Evolutionary conservation across 1,140 invertebrate species (phyloP).

Genomic region (Diorhabda sublineata): DNA sequence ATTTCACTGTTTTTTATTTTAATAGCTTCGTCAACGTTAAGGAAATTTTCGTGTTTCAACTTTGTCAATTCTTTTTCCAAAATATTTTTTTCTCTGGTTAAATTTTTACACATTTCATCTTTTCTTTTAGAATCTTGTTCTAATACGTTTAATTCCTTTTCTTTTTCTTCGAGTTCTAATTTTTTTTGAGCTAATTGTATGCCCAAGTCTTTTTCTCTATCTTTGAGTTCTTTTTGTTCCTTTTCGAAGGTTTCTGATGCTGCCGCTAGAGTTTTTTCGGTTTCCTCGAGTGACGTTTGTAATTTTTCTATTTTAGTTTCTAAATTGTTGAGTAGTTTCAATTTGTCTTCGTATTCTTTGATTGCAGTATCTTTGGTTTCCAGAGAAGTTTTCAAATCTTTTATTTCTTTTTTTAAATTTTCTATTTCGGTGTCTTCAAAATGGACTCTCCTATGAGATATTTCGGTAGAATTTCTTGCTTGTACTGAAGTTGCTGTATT

Average conservation of each 20-base stretch:
- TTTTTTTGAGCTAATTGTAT: constrained; percentile 55
- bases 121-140: constrained; percentile 56
- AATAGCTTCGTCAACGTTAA: constrained; percentile 41
- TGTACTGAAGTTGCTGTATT: neutral
- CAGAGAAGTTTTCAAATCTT: constrained; percentile 24
- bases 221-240: constrained; percentile 54
- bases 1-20: constrained; percentile 50
- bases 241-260: constrained; percentile 55
- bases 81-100: constrained; percentile 54
- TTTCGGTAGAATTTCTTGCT: constrained; percentile 36
- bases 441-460: constrained; percentile 40
- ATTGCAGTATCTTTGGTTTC: constrained; percentile 28
- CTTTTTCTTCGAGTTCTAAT: constrained; percentile 52
- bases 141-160: constrained; percentile 54
- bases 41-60: constrained; percentile 25
- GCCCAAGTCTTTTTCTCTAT: constrained; percentile 54
- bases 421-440: constrained; percentile 36
- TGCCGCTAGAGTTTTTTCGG: constrained; percentile 51
- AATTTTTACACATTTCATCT: constrained; percentile 57
- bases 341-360: constrained; percentile 25
- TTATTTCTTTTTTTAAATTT: constrained; percentile 23
- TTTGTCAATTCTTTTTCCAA: constrained; percentile 29
- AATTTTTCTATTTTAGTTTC: constrained; percentile 54
- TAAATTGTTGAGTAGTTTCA: constrained; percentile 49
- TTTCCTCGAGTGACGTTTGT: constrained; percentile 51